Conservation (phyloP, 2,888 invertebrate genomes). For the Mamestra brassicae region DNA sequence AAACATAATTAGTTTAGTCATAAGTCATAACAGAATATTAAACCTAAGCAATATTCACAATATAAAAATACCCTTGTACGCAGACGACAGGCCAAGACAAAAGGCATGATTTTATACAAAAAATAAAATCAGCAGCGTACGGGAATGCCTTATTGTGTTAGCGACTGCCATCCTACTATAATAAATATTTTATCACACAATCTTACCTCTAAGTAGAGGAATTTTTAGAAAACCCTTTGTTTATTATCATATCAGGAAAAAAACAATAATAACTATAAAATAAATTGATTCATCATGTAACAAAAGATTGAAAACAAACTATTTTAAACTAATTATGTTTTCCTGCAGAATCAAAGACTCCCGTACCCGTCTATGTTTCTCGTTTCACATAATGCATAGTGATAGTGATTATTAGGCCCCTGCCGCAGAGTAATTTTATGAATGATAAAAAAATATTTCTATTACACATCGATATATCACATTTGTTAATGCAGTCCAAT, state of each 20-base stretch:
- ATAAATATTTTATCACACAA: constrained; percentile 88
- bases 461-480: constrained; percentile 84
- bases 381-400: constrained; percentile 68
- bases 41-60: constrained; percentile 84
- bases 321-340: constrained; percentile 87
- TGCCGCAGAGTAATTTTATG: constrained; percentile 85
- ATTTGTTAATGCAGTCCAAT: constrained; percentile 85
- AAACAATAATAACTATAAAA: constrained; percentile 67
- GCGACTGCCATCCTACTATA: constrained; percentile 89
- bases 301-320: constrained; percentile 69
- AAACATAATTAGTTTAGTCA: constrained; percentile 88
- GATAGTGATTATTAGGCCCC: constrained; percentile 77
- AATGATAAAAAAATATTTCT: constrained; percentile 83
- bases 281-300: constrained; percentile 67
- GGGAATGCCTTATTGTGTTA: constrained; percentile 89
- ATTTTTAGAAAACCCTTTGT: constrained; percentile 74
- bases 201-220: constrained; percentile 77
- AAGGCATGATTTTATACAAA: constrained; percentile 90
- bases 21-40: constrained; percentile 80
- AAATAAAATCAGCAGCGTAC: constrained; percentile 89
- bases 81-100: constrained; percentile 91
- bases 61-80: constrained; percentile 85
- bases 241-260: constrained; percentile 60
- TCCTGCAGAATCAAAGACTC: constrained; percentile 89
- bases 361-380: constrained; percentile 89